Conservation (phyloP, 1,140 invertebrate genomes). For the Trachymyrmex cornetzi region DNA sequence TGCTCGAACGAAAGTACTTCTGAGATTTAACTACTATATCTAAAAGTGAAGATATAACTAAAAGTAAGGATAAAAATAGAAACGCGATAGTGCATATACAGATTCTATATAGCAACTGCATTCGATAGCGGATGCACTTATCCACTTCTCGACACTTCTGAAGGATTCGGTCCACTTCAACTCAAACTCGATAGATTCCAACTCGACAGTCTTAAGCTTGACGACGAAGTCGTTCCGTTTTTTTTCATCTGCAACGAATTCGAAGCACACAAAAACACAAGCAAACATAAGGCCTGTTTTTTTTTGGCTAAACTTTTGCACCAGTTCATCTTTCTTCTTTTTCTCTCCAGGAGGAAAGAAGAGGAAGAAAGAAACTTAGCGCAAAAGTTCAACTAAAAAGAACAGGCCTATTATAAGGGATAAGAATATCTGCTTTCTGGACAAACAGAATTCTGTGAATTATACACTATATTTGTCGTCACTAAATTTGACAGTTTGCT, state of each 20-base stretch:
- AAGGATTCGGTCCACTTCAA: slow-evolving; percentile 52
- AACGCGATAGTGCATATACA: slow-evolving; percentile 7
- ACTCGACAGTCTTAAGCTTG: not conserved
- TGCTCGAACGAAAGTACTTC: not conserved
- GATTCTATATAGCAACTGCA: slow-evolving; percentile 11
- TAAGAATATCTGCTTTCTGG: not conserved
- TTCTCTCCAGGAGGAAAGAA: too few relatives aligned
- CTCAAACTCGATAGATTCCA: slow-evolving; percentile 40
- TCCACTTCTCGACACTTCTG: slow-evolving; percentile 48
- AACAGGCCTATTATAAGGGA: too few relatives aligned
- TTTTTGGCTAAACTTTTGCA: too few relatives aligned
- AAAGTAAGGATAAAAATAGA: slow-evolving; percentile 37
- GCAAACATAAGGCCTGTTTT: not conserved
- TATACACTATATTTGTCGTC: not conserved
- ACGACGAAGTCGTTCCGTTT: not conserved
- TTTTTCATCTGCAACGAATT: not conserved
- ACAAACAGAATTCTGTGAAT: not conserved
- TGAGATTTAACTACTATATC: slow-evolving; percentile 19
- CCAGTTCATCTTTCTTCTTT: too few relatives aligned
- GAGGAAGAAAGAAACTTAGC: too few relatives aligned
- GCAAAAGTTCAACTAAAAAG: too few relatives aligned
- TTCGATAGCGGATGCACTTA: slow-evolving; percentile 47
- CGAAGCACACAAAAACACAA: not conserved
- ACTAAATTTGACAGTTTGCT: not conserved
- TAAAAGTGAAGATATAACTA: slow-evolving; percentile 22